phyloP scores from a whole-genome alignment of 2,113 vertebrate species.

The Crotophaga sulcirostris region DNA sequence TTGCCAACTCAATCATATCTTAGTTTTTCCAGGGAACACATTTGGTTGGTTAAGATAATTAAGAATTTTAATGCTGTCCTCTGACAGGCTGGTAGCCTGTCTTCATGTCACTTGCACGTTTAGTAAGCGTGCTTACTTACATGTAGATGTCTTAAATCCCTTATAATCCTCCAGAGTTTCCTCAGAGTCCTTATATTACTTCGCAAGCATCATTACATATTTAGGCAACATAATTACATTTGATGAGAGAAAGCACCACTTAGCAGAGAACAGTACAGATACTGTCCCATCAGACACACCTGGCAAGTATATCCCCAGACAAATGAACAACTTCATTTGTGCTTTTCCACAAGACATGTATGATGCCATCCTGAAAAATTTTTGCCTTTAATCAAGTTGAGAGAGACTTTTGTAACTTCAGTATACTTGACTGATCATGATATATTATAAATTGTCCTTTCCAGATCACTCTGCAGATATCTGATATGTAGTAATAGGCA shows the following conservation, averaged over 20 bases:
- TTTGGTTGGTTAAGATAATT: not conserved
- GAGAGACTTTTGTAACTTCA: not conserved
- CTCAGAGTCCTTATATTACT: not conserved
- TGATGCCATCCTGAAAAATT: not conserved
- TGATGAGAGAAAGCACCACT: not conserved
- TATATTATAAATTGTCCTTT: not conserved
- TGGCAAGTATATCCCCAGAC: not conserved
- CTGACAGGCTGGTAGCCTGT: not conserved
- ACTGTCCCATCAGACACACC: not conserved
- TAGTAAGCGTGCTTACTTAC: not conserved
- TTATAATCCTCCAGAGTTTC: not conserved
- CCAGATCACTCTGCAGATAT: not conserved
- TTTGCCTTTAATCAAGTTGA: not conserved
- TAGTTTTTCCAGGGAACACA: not conserved
- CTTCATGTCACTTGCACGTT: not conserved
- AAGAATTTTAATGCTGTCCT: not conserved
- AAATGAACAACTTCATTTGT: not conserved
- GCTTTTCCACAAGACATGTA: not conserved
- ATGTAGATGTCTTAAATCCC: not conserved
- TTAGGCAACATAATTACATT: not conserved
- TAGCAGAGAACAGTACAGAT: not conserved
- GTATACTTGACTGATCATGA: not conserved
- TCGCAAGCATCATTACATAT: not conserved
- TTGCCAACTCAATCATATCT: not conserved
- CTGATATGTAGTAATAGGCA: fast-evolving